phyloP scores from a whole-genome alignment of 2,888 invertebrate species.

The Augochlorella aurata region DNA sequence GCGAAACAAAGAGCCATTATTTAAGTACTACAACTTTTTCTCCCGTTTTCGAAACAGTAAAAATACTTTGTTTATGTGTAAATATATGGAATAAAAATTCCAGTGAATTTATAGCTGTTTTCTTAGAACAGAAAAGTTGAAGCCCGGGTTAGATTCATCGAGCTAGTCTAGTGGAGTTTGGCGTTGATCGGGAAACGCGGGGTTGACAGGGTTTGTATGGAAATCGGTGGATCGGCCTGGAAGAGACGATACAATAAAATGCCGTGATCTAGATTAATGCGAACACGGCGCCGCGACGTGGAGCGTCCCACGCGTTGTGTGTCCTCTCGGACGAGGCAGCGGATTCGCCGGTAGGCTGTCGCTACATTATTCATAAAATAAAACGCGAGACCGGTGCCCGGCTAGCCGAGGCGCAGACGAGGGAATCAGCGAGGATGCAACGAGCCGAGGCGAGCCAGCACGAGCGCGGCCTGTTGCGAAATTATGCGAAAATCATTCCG shows the following conservation, averaged over 20 bases:
- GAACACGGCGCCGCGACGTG: constrained; percentile 55
- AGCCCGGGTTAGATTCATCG: too few species aligned
- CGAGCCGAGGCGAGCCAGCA: constrained; percentile 34
- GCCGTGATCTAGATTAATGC: constrained; percentile 79
- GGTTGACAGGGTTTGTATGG: background rate
- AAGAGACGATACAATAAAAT: constrained; percentile 73
- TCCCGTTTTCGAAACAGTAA: too few species aligned
- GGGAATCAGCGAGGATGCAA: constrained; percentile 41
- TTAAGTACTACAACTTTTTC: too few species aligned
- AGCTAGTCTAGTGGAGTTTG: too few species aligned
- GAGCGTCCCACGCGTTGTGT: constrained; percentile 75
- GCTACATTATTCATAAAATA: constrained; percentile 74
- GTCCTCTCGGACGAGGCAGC: constrained; percentile 62
- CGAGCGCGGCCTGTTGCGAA: constrained; percentile 31
- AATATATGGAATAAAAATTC: too few species aligned
- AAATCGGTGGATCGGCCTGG: constrained; percentile 48
- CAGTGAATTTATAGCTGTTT: too few species aligned
- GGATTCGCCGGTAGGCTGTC: constrained; percentile 55
- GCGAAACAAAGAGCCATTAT: too few species aligned
- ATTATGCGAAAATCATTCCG: constrained; percentile 47
- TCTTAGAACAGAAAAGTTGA: too few species aligned
- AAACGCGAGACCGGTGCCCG: constrained; percentile 47
- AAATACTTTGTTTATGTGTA: too few species aligned
- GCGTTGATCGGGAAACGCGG: background rate
- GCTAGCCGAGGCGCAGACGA: constrained; percentile 39